Conservation (phyloP, 2,888 invertebrate genomes). For the Hoplodrina blanda region DNA sequence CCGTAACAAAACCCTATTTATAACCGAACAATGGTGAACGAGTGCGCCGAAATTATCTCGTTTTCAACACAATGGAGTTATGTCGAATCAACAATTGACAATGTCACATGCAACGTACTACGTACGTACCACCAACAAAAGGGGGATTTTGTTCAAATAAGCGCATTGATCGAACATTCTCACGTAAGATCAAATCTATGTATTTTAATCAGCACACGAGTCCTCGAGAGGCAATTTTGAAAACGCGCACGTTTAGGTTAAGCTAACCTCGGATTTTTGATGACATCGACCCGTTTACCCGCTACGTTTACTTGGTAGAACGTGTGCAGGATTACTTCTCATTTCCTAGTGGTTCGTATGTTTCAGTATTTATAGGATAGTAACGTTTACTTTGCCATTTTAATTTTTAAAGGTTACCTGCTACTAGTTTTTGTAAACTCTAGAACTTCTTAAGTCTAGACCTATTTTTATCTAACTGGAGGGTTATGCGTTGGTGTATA, state of each 20-base stretch:
- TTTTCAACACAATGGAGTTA: slow-evolving; percentile 72
- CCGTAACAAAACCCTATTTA: slow-evolving; percentile 52
- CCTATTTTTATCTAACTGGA: too few species aligned
- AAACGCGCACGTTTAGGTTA: slow-evolving; percentile 69
- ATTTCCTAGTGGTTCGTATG: slow-evolving; percentile 53
- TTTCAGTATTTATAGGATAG: slow-evolving; percentile 49
- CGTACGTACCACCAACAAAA: slow-evolving; percentile 40
- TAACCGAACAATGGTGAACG: slow-evolving; percentile 65
- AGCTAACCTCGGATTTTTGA: slow-evolving; percentile 59
- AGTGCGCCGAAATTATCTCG: slow-evolving; percentile 73
- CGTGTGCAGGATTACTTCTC: slow-evolving; percentile 56
- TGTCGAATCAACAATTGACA: slow-evolving; percentile 75
- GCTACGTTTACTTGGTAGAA: slow-evolving; percentile 56
- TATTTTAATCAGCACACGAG: slow-evolving; percentile 81
- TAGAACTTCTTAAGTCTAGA: not conserved
- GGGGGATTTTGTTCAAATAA: slow-evolving; percentile 55
- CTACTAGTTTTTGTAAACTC: slow-evolving; percentile 2
- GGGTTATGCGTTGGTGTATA: too few species aligned
- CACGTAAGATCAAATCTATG: slow-evolving; percentile 74
- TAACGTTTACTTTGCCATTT: slow-evolving; percentile 10
- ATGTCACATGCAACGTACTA: slow-evolving; percentile 68
- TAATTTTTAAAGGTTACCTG: slow-evolving; percentile 7
- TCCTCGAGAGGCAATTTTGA: slow-evolving; percentile 71
- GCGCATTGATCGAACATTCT: slow-evolving; percentile 60
- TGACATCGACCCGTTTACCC: slow-evolving; percentile 57